Evolutionary conservation across 2,797 vertebrate genomes (phyloP), one percentile per base, ranked within the genome.

Genomic region (Karalla daura): DNA sequence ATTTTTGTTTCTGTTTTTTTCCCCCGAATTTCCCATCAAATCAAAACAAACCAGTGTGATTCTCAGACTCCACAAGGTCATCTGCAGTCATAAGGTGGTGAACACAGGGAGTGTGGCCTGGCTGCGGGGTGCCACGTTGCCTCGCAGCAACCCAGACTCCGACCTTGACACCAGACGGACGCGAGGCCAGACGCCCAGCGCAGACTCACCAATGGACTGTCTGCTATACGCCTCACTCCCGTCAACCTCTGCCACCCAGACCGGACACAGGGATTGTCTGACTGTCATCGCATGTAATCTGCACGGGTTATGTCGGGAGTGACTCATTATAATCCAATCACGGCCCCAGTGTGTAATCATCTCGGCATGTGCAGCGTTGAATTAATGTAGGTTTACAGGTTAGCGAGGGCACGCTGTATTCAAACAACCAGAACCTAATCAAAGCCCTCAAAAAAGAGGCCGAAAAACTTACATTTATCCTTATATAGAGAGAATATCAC

Each of bases 301-400:
- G 73, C 47, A 55, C n/a, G 47, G 56, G 27, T 63, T 63, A 17
- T 65, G 66, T 52, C 7, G 56, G 33, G 7, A 15, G 33, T 62
- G 46, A 76, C 52, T 83, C 63, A 68, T 21, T 30, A 32, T 87
- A 84, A 88, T 84, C 86, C 70, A 23, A 55, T 80, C 70, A 65
- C 11, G 27, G 4, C 15, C 61, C 25, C 43, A 10, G 63, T 50
- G n/a, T n/a, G n/a, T n/a, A n/a, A 65, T 63, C 53, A 41, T 55
- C 53, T 58, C 45, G 50, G 59, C 83, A 77, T 44, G 20, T 82
- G 76, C 27, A 30, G 0, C 0, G 47, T 7, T 45, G 54, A 55
- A 76, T 33, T 11, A 5, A n/a, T 62, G n/a, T 36, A 28, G 18
- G 17, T 50, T 52, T 17, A 11, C 3, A 10, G 27, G n/a, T 23